Conservation (phyloP, 2,113 vertebrate genomes). For the Ginglymostoma cirratum region DNA sequence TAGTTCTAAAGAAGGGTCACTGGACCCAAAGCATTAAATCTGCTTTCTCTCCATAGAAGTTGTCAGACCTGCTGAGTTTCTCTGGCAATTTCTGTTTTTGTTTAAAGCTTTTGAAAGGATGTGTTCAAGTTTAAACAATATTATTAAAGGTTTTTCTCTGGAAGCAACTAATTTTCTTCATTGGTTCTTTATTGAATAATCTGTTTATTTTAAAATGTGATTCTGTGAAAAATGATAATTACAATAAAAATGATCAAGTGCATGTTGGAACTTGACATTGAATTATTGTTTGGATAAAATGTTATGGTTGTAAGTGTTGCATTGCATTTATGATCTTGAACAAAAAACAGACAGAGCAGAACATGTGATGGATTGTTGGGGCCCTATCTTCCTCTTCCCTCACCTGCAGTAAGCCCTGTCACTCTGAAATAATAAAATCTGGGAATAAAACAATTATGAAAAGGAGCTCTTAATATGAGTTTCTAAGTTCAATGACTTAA, state of each 20-base stretch:
- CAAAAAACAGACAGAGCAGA: background rate
- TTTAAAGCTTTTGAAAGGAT: background rate
- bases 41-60: no score
- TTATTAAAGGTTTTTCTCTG: background rate
- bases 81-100: no score
- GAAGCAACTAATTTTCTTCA: background rate
- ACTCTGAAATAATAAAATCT: background rate
- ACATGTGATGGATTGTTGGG: background rate
- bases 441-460: background rate
- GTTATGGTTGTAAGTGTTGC: background rate
- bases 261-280: background rate
- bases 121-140: background rate
- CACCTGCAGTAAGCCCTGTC: background rate
- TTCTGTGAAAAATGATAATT: background rate
- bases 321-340: background rate
- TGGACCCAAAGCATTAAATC: no score
- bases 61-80: no score
- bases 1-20: no score
- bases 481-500: background rate
- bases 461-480: background rate
- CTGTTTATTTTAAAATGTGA: background rate
- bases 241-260: background rate
- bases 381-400: background rate
- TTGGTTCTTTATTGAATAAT: background rate
- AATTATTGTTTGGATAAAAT: background rate